Evolutionary conservation across 37 sponge, comb jelly and placozoan species (phyloP).

Genomic region (Halisarca cf. caerulea): DNA sequence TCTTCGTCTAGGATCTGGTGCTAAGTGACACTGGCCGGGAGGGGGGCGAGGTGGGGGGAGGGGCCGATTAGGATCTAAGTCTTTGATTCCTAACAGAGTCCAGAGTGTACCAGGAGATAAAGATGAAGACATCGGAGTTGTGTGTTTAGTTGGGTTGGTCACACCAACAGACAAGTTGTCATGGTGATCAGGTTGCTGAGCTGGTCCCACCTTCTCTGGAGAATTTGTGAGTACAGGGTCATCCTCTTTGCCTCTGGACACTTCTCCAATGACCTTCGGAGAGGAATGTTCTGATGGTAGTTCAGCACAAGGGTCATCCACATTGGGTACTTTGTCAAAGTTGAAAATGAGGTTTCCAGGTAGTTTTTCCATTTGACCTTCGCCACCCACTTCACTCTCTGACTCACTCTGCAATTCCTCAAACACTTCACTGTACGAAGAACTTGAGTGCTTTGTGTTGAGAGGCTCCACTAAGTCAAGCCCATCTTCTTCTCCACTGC

Average conservation of each 20-base stretch:
- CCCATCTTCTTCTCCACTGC: neutral
- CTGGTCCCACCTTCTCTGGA: neutral
- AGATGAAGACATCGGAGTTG: neutral
- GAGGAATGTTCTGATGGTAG: neutral
- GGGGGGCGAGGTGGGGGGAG: neutral
- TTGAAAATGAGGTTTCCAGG: too few relatives aligned
- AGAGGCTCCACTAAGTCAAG: too few relatives aligned
- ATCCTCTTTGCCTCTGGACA: neutral
- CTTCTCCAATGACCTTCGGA: neutral
- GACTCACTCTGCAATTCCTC: too few relatives aligned
- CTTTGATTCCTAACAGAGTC: slow-evolving; percentile 1
- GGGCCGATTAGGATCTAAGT: neutral
- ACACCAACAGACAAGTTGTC: too few relatives aligned
- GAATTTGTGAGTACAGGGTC: neutral
- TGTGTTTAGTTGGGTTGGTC: too few relatives aligned
- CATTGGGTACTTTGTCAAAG: too few relatives aligned
- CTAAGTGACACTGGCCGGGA: neutral
- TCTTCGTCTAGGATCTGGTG: neutral
- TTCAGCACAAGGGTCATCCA: too few relatives aligned
- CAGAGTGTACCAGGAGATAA: neutral
- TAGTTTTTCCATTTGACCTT: too few relatives aligned
- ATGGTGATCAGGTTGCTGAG: too few relatives aligned
- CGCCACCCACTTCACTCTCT: too few relatives aligned
- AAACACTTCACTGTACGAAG: too few relatives aligned
- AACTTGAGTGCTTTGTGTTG: too few relatives aligned